phyloP scores from a whole-genome alignment of 2,888 invertebrate species.

The Amphipyra berbera region DNA sequence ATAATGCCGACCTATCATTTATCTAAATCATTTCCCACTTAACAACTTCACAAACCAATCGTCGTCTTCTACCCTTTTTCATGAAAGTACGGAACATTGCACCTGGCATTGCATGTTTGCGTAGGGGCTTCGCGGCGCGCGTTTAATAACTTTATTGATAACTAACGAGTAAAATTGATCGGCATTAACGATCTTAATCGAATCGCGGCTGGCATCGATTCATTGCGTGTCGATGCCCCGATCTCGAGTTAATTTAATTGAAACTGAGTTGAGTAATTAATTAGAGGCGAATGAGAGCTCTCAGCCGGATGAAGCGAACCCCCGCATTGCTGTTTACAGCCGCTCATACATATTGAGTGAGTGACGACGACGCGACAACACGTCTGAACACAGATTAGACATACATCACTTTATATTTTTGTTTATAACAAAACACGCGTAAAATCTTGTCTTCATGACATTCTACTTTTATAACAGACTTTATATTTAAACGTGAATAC shows the following conservation, averaged over 20 bases:
- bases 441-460: slow-evolving; percentile 42
- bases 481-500: slow-evolving; percentile 57
- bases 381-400: slow-evolving; percentile 61
- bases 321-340: slow-evolving; percentile 78
- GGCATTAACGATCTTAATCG: slow-evolving; percentile 87
- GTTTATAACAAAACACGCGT: slow-evolving; percentile 53
- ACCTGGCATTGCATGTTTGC: slow-evolving; percentile 64
- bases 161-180: slow-evolving; percentile 85
- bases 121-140: slow-evolving; percentile 62
- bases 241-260: slow-evolving; percentile 88
- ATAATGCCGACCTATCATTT: slow-evolving; percentile 34
- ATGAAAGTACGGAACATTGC: slow-evolving; percentile 48
- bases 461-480: slow-evolving; percentile 53
- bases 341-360: slow-evolving; percentile 72
- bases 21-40: slow-evolving; percentile 42
- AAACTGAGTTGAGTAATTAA: slow-evolving; percentile 89
- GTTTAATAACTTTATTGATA: slow-evolving; percentile 84
- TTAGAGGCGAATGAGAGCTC: slow-evolving; percentile 87
- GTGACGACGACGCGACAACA: slow-evolving; percentile 50
- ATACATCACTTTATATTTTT: slow-evolving; percentile 60
- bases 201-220: slow-evolving; percentile 84
- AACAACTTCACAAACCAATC: slow-evolving; percentile 48
- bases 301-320: slow-evolving; percentile 79
- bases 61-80: slow-evolving; percentile 43
- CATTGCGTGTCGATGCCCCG: slow-evolving; percentile 86